Evolutionary conservation across 37 sponge, comb jelly and placozoan genomes (phyloP).

Genomic region (Chondrosia reniformis): DNA sequence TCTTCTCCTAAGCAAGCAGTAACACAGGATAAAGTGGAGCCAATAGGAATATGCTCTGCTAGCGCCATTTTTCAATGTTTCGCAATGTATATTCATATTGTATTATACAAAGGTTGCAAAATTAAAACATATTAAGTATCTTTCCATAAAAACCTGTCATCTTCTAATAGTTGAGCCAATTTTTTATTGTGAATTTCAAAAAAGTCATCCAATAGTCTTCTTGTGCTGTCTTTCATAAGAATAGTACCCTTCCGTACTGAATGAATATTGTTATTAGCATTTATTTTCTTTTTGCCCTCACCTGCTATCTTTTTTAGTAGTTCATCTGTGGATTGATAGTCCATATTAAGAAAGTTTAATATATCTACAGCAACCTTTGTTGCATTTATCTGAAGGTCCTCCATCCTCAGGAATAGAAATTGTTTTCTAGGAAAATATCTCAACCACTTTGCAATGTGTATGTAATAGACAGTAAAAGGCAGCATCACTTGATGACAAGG

Average conservation of each 20-base stretch:
- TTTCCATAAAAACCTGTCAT: not conserved
- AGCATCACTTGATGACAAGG: not conserved
- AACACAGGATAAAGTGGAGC: no score
- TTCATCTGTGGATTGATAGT: not conserved
- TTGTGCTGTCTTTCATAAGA: not conserved
- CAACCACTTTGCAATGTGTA: not conserved
- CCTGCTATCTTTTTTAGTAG: not conserved
- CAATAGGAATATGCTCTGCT: no score
- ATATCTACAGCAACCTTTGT: not conserved
- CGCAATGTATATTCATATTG: not conserved
- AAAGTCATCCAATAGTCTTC: not conserved
- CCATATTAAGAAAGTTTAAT: not conserved
- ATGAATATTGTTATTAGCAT: not conserved
- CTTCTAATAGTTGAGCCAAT: not conserved
- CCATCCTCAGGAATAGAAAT: constrained; percentile 5
- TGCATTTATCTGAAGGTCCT: not conserved
- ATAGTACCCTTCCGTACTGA: not conserved
- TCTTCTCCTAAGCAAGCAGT: no score
- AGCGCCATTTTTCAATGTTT: no score
- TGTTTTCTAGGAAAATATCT: constrained; percentile 5
- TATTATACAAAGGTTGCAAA: not conserved
- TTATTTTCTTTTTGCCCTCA: not conserved
- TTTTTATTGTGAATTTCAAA: not conserved
- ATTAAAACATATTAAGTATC: not conserved
- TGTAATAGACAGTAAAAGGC: not conserved